Conservation (phyloP, 2,797 vertebrate species). For the Danio aesculapii region DNA sequence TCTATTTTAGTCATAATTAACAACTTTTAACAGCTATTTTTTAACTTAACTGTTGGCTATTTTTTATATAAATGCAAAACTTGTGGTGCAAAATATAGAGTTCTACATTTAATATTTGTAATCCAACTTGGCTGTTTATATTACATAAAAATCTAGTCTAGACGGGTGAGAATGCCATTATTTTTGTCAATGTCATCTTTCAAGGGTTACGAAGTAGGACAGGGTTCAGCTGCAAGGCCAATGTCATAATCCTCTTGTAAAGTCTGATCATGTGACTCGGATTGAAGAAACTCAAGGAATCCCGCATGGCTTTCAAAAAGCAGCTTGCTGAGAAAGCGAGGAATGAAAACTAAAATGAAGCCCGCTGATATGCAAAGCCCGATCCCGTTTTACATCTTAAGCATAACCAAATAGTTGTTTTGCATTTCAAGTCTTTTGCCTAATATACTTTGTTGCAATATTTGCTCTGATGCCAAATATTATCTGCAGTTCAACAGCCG, state of each 20-base stretch:
- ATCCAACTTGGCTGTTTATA: neutral
- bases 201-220: conserved; percentile 27
- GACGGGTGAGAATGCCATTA: neutral
- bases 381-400: conserved; percentile 18
- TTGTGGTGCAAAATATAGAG: neutral
- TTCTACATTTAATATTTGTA: neutral
- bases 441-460: conserved; percentile 24
- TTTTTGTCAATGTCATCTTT: conserved; percentile 24
- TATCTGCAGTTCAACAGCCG: conserved; percentile 46
- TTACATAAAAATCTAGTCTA: neutral
- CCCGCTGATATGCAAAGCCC: neutral
- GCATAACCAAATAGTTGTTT: conserved; percentile 42
- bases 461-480: conserved; percentile 34
- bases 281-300: conserved; percentile 46
- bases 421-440: conserved; percentile 1
- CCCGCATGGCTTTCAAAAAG: conserved; percentile 25
- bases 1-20: neutral
- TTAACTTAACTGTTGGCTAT: neutral
- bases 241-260: conserved; percentile 53
- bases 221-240: conserved; percentile 27
- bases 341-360: conserved; percentile 11
- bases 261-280: conserved; percentile 34
- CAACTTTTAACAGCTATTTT: neutral
- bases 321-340: conserved; percentile 4
- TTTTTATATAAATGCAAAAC: neutral